These are phyloP conservation scores for Steinernema hermaphroditum DNA, from an alignment of 2,888 invertebrate genomes.

Conservation along the genomic window DNA sequence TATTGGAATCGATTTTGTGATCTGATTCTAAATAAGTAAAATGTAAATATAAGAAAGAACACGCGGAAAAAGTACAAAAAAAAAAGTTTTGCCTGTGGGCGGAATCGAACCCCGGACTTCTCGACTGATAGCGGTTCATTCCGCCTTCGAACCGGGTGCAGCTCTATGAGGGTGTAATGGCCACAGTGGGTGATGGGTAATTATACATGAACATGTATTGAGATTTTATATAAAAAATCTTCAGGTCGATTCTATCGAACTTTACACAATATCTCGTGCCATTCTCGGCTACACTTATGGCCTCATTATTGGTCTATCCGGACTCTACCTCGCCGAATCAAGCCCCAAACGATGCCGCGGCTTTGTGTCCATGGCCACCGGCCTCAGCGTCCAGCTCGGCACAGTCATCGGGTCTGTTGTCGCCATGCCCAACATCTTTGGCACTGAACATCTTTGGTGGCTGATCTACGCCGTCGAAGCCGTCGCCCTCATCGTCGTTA, in stretches of 20 bases:
- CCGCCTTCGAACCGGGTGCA: too few relatives aligned
- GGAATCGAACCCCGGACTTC: background rate
- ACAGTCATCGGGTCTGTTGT: conserved; percentile 50
- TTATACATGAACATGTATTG: too few relatives aligned
- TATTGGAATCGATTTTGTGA: too few relatives aligned
- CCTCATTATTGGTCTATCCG: conserved; percentile 43
- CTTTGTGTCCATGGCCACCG: conserved; percentile 51
- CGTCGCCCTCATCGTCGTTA: conserved; percentile 39
- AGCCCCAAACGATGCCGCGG: conserved; percentile 54
- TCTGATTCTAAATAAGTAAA: too few relatives aligned
- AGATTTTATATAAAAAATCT: too few relatives aligned
- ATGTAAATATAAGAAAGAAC: too few relatives aligned
- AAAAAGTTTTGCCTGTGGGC: too few relatives aligned
- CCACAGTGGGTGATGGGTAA: too few relatives aligned
- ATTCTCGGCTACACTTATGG: conserved; percentile 23
- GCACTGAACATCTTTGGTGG: conserved; percentile 49
- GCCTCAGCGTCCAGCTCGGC: conserved; percentile 51
- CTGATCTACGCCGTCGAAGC: conserved; percentile 48
- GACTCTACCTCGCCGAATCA: background rate
- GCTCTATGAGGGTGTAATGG: too few relatives aligned
- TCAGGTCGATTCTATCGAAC: background rate
- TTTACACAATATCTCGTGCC: background rate
- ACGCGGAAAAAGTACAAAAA: too few relatives aligned
- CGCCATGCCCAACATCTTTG: conserved; percentile 56
- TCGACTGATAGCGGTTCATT: background rate